A percentile compares a stretch with the other conserved stretches of the same genome.
Conservation (phyloP, 2,888 invertebrate genomes). For the Cheilosia impressa region DNA sequence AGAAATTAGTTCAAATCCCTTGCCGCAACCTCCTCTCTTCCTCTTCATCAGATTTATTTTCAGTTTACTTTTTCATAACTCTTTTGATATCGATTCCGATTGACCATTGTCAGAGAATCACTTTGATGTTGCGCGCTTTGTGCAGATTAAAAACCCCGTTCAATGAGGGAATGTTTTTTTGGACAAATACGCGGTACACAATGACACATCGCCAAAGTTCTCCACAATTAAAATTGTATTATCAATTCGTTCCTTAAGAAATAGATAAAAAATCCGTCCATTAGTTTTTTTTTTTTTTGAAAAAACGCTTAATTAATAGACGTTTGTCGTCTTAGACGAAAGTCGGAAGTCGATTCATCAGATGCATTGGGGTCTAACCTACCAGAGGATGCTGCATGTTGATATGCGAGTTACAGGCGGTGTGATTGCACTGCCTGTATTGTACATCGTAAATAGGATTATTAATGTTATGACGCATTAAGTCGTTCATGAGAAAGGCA, state of each 20-base stretch:
- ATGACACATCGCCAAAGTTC: constrained; percentile 42
- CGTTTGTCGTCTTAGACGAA: constrained; percentile 34
- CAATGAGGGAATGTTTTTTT: constrained; percentile 56
- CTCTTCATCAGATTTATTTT: constrained; percentile 19
- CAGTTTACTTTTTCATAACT: constrained; percentile 27
- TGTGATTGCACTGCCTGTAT: background rate
- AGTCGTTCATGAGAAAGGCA: background rate
- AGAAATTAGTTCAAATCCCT: constrained; percentile 59
- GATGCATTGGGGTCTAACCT: constrained; percentile 15
- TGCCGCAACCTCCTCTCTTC: constrained; percentile 17
- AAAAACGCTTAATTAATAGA: constrained; percentile 43
- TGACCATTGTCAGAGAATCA: constrained; percentile 55
- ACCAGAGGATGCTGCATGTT: background rate
- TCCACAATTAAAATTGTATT: constrained; percentile 64
- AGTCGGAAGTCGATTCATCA: constrained; percentile 24
- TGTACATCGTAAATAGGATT: constrained; percentile 44
- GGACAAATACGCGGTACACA: constrained; percentile 49
- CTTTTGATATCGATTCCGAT: constrained; percentile 63
- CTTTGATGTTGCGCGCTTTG: constrained; percentile 61
- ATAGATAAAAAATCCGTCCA: constrained; percentile 43
- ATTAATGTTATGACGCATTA: constrained; percentile 29
- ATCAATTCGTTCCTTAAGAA: constrained; percentile 15
- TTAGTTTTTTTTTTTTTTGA: constrained; percentile 11
- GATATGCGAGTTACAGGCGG: constrained; percentile 26
- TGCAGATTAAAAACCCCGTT: constrained; percentile 47